Evolutionary conservation across 1,140 invertebrate genomes (phyloP), one percentile per base, ranked within the genome.

Genomic region (Zeugodacus cucurbitae): DNA sequence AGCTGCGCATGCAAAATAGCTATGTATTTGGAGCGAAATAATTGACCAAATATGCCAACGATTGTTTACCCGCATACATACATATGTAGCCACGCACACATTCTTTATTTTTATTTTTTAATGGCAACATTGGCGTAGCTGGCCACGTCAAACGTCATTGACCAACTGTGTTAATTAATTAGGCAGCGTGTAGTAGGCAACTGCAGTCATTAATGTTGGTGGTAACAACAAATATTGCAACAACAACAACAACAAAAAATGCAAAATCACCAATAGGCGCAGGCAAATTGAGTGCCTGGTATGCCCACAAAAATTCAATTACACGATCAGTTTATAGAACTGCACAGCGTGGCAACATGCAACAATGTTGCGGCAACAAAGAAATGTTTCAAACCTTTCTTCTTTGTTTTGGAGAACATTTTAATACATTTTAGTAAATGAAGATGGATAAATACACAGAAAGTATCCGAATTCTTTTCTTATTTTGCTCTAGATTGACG

Each of bases 1-100:
- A 41, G 41, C 74, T 48, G 41, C 44, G n/a, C 44, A 82, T 82
- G 74, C 74, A 54, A 82, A 82, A 82, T 82, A 82, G 74, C n/a
- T 37, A 29, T n/a, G 74, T 82, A 82, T 82, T 82, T 82, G 74
- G 74, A 82, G 74, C 74, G 74, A 82, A 82, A 82, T 82, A 82
- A 82, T 48, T 82, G 74, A 82, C 74, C 74, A 82, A 82, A 82
- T 82, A 82, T 82, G n/a, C 29, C 4, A 54, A 29, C 74, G 74
- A 82, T 82, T 48, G n/a, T 82, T 26, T 54, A 10, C 70, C 41
- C 70, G 34, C 37, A 26, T 44, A 41, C n/a, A 82, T 41, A 41
- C 34, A 37, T n/a, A 22, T 37, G 41, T 22, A 37, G 14, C 7
- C 11, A 20, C 14, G 7, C 29, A 67, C n/a, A 67, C 14, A 67